Conservation (phyloP, 2,888 invertebrate genomes). For the Synanthedon vespiformis region DNA sequence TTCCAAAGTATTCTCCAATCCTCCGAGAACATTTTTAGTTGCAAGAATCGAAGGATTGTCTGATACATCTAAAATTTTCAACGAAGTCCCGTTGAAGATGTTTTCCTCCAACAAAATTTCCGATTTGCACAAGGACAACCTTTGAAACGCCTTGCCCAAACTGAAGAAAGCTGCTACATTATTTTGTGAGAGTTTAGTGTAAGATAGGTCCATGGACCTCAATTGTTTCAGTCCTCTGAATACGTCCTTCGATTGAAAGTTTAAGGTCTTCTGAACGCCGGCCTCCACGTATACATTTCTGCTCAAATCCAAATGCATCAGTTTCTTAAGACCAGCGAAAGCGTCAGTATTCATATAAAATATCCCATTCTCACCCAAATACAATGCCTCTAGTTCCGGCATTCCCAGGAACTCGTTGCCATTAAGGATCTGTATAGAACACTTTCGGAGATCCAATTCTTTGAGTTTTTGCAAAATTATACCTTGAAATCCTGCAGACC, state of each 20-base stretch:
- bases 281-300: constrained; percentile 32
- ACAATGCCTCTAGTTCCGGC: constrained; percentile 52
- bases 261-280: constrained; percentile 13
- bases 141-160: constrained; percentile 24
- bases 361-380: constrained; percentile 67
- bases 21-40: constrained; percentile 33
- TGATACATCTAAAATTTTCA: constrained; percentile 67
- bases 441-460: constrained; percentile 71
- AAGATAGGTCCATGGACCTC: constrained; percentile 39
- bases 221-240: constrained; percentile 23
- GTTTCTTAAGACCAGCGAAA: constrained; percentile 38
- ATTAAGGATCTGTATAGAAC: constrained; percentile 57
- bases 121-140: constrained; percentile 53
- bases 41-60: constrained; percentile 54
- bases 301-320: constrained; percentile 68
- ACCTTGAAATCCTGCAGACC: constrained; percentile 31
- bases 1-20: constrained; percentile 44
- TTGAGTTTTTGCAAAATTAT: constrained; percentile 37
- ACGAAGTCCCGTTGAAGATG: constrained; percentile 45
- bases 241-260: constrained; percentile 13
- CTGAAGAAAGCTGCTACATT: constrained; percentile 19
- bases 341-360: constrained; percentile 36
- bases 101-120: constrained; percentile 36
- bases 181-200: constrained; percentile 22
- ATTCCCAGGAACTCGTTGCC: constrained; percentile 53